phyloP scores from a whole-genome alignment of 2,113 vertebrate genomes.

The Otus sunia region DNA sequence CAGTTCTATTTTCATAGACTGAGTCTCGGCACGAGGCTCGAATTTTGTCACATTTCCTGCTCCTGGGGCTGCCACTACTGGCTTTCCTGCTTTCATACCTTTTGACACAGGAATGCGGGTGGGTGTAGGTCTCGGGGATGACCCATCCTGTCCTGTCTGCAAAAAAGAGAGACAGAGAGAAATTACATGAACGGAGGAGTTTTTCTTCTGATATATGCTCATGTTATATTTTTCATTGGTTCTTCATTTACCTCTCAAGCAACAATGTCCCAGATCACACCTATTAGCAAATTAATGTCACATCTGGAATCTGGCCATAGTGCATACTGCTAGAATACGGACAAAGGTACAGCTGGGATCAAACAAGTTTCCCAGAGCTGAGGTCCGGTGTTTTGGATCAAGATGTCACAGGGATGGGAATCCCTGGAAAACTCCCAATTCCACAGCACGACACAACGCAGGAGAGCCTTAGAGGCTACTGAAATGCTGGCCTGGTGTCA shows the following conservation, averaged over 20 bases:
- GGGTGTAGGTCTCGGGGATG: slow-evolving; percentile 79
- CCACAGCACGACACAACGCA: not conserved
- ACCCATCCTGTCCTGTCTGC: slow-evolving; percentile 86
- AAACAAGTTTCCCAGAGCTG: not conserved
- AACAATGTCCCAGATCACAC: not conserved
- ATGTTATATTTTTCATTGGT: not conserved
- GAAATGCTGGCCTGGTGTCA: not conserved
- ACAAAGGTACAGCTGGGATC: not conserved
- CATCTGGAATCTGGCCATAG: not conserved
- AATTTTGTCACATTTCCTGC: slow-evolving; percentile 86
- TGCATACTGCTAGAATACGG: not conserved
- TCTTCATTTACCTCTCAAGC: not conserved
- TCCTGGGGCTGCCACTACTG: slow-evolving; percentile 84
- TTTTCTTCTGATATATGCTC: not conserved
- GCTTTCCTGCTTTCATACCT: slow-evolving; percentile 92
- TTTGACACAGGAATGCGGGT: slow-evolving; percentile 94
- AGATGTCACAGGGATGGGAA: not conserved
- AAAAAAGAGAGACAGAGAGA: slow-evolving; percentile 63
- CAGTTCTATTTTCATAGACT: slow-evolving; percentile 96
- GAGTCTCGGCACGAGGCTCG: slow-evolving; percentile 89
- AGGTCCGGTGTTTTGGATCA: not conserved
- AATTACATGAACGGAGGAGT: not conserved
- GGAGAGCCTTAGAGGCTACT: not conserved
- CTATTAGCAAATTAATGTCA: not conserved
- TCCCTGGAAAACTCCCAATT: not conserved